A percentile compares a stretch with the other conserved stretches of the same genome.
These are phyloP conservation scores for Macrostomum cliftonense DNA, from an alignment of 2,888 invertebrate species.

Conservation along the genomic window DNA sequence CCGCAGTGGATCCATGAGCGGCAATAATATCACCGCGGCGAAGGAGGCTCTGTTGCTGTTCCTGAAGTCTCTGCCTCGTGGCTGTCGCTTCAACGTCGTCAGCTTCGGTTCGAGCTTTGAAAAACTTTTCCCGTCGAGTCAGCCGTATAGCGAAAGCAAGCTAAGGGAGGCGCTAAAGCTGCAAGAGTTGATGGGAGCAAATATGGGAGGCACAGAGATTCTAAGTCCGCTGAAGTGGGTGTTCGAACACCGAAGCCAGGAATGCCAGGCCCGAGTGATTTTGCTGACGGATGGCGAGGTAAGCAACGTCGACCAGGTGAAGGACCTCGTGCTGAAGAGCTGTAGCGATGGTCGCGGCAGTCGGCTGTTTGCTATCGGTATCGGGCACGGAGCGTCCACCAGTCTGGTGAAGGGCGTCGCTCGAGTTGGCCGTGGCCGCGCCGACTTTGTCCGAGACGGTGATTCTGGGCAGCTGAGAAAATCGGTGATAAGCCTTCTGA, in stretches of 20 bases:
- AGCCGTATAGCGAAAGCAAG: slow-evolving; percentile 18
- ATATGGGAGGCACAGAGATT: slow-evolving; percentile 31
- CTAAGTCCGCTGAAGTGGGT: slow-evolving; percentile 20
- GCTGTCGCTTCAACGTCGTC: slow-evolving; percentile 21
- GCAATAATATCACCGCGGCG: slow-evolving; percentile 17
- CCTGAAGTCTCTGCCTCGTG: slow-evolving; percentile 22
- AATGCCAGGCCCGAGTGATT: slow-evolving; percentile 24
- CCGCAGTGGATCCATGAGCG: slow-evolving; percentile 17
- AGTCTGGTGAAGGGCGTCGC: slow-evolving; percentile 32
- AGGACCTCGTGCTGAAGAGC: slow-evolving; percentile 16
- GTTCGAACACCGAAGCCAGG: slow-evolving; percentile 13
- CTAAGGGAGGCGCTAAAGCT: slow-evolving; percentile 16
- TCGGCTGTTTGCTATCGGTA: slow-evolving; percentile 26
- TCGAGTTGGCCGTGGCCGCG: slow-evolving; percentile 27
- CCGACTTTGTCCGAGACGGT: slow-evolving; percentile 22
- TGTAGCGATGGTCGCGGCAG: not conserved
- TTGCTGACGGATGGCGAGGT: slow-evolving; percentile 35
- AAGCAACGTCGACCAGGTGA: slow-evolving; percentile 23
- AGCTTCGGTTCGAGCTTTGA: slow-evolving; percentile 17
- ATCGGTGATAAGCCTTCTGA: too few species aligned
- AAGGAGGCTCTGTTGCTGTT: slow-evolving; percentile 20
- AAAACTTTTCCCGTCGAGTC: slow-evolving; percentile 11
- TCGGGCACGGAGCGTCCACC: slow-evolving; percentile 28
- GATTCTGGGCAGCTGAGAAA: too few species aligned
- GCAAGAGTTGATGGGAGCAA: slow-evolving; percentile 19